A percentile compares a stretch with the other conserved stretches of the same genome.
These are phyloP conservation scores for Lissocephala sabroskyi DNA, from an alignment of 2,888 invertebrate species.

Conservation along the genomic window DNA sequence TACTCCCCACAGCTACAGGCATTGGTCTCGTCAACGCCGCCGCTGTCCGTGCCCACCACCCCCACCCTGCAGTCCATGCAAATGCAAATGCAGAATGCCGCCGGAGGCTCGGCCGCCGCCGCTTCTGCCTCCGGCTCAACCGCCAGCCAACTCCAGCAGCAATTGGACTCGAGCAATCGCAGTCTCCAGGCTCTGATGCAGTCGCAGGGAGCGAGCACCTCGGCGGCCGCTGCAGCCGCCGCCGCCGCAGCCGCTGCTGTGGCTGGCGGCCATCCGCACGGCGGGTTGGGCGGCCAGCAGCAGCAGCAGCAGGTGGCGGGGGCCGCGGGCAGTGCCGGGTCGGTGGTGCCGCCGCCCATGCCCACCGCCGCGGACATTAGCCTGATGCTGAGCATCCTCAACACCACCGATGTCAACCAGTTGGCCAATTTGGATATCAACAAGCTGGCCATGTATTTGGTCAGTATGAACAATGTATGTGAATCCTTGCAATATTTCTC, in stretches of 20 bases:
- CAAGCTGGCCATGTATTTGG: constrained; percentile 83
- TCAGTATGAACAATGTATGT: constrained; percentile 74
- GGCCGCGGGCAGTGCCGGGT: constrained; percentile 41
- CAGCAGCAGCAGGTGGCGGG: constrained; percentile 33
- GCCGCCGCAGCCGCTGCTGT: constrained; percentile 52
- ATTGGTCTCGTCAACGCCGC: constrained; percentile 71
- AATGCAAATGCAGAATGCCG: constrained; percentile 68
- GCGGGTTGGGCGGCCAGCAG: constrained; percentile 36
- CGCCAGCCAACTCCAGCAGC: constrained; percentile 46
- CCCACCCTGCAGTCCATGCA: constrained; percentile 71
- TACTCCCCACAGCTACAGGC: constrained; percentile 70
- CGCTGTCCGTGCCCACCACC: constrained; percentile 70
- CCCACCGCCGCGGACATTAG: constrained; percentile 73
- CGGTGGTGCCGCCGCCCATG: constrained; percentile 68
- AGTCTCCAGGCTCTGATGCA: constrained; percentile 70
- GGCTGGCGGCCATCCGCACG: constrained; percentile 35
- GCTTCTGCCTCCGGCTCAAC: constrained; percentile 30
- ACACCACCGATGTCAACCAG: constrained; percentile 74
- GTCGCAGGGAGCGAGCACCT: constrained; percentile 62
- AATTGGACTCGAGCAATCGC: constrained; percentile 58
- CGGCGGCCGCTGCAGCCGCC: constrained; percentile 66
- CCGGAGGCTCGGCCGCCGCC: constrained; percentile 32
- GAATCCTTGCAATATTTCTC: too few relatives aligned
- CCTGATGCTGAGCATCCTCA: constrained; percentile 72
- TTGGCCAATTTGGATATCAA: constrained; percentile 83